Evolutionary conservation across 2,113 vertebrate species (phyloP), one percentile per base, ranked within the genome.

Genomic region (Hyaena hyaena): DNA sequence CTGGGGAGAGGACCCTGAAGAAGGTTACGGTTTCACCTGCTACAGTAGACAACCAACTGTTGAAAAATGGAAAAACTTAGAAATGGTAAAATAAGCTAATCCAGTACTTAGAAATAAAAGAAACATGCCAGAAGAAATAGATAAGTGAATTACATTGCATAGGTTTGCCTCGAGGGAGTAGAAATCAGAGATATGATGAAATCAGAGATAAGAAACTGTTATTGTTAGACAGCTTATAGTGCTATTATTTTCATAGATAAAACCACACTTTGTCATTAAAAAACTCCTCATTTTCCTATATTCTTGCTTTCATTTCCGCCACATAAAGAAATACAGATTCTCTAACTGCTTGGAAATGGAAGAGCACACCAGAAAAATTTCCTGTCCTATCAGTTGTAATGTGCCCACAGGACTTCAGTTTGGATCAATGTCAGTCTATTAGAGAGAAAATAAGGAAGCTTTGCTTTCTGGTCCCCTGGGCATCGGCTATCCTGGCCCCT

Each of bases 391-490:
- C 10, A 24, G 10, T 21, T 48, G 12, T 28, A 55, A 19, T 23
- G 33, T 65, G 17, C 1, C 19, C 26, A 43, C 0, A 68, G 35
- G 1, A 73, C 6, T 12, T 90, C 17, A 11, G 23, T 84, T 80
- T 74, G 26, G 17, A 28, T 33, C 24, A 76, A 35, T 4, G 23
- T 33, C n/a, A 63, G 3, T 24, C 43, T 85, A 21, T 69, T 0
- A 89, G 0, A 76, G 1, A 28, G 7, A 2, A 73, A 79, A 68
- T 1, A 28, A 89, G 16, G 1, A 1, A 90, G 4, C 4, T 48
- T 14, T 33, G 19, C 16, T 76, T 80, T 71, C 61, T 71, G 39
- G 4, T 45, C 45, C 10, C 23, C 28, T 43, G n/a, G 73, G 4
- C n/a, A 26, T 31, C 43, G 48, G 65, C 10, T 33, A 10, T 61